Conservation (phyloP, 2,113 vertebrate genomes). For the Trogon surrucura region DNA sequence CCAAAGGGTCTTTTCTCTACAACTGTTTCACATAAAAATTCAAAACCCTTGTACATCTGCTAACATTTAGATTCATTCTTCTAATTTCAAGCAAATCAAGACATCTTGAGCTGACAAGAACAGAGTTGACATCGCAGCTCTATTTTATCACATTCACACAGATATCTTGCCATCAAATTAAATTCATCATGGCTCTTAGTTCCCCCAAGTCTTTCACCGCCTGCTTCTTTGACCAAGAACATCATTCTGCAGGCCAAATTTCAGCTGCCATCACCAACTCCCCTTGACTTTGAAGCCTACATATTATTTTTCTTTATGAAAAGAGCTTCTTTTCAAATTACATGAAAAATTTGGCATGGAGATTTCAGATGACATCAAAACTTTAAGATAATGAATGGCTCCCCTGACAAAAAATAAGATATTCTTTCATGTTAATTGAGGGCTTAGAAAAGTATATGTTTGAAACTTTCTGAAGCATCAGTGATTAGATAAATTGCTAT, state of each 20-base stretch:
- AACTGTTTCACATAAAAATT: background rate
- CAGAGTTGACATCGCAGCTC: background rate
- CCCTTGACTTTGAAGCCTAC: background rate
- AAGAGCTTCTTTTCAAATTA: background rate
- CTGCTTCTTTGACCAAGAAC: background rate
- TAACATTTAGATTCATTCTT: background rate
- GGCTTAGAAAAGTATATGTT: background rate
- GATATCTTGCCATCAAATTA: background rate
- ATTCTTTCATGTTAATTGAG: background rate
- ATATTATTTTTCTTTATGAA: background rate
- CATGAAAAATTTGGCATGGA: background rate
- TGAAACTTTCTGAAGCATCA: background rate
- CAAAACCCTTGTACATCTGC: background rate
- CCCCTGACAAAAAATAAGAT: background rate
- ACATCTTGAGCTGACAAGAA: background rate
- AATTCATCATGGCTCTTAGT: background rate
- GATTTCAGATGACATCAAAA: background rate
- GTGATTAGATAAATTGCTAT: background rate
- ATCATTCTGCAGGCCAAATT: background rate
- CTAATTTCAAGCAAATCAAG: background rate
- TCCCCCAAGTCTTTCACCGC: background rate
- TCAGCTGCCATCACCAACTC: background rate
- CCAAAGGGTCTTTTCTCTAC: background rate
- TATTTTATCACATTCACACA: background rate
- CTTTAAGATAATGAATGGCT: background rate